These are phyloP conservation scores for Zygothrica quintamaculata DNA, from an alignment of 2,888 invertebrate genomes.

Conservation along the genomic window DNA sequence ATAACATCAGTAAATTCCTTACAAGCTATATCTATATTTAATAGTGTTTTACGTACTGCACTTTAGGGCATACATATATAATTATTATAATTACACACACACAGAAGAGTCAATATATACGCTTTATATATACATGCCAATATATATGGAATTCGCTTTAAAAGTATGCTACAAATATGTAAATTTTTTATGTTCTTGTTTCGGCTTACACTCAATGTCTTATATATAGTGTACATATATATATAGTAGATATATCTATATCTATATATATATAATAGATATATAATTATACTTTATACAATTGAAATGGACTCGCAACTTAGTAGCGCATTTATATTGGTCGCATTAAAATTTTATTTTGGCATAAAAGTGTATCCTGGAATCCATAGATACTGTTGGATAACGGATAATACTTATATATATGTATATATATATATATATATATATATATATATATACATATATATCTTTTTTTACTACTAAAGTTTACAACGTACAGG, in stretches of 20 bases:
- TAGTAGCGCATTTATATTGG: constrained; percentile 56
- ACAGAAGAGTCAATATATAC: constrained; percentile 40
- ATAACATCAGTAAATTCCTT: constrained; percentile 78
- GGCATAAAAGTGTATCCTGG: constrained; percentile 47
- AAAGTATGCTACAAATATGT: constrained; percentile 69
- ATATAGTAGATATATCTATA: constrained; percentile 14
- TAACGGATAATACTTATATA: constrained; percentile 17
- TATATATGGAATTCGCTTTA: constrained; percentile 52
- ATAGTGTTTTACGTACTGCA: constrained; percentile 67
- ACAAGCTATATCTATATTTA: constrained; percentile 70
- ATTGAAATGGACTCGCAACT: constrained; percentile 65
- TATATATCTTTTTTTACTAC: constrained; percentile 37
- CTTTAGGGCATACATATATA: constrained; percentile 26
- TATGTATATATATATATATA: constrained; percentile 17
- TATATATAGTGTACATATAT: constrained; percentile 15
- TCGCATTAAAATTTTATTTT: constrained; percentile 68
- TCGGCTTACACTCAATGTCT: constrained; percentile 38
- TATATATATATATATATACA: constrained; percentile 12
- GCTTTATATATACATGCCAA: constrained; percentile 37
- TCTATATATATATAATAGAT: constrained; percentile 20
- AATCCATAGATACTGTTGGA: constrained; percentile 50
- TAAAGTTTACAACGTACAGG: constrained; percentile 55
- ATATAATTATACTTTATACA: constrained; percentile 33
- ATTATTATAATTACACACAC: constrained; percentile 37
- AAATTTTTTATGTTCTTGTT: constrained; percentile 30